A percentile compares a stretch with the other conserved stretches of the same genome.
phyloP scores from a whole-genome alignment of 2,113 vertebrate genomes.

The Aegithalos caudatus region DNA sequence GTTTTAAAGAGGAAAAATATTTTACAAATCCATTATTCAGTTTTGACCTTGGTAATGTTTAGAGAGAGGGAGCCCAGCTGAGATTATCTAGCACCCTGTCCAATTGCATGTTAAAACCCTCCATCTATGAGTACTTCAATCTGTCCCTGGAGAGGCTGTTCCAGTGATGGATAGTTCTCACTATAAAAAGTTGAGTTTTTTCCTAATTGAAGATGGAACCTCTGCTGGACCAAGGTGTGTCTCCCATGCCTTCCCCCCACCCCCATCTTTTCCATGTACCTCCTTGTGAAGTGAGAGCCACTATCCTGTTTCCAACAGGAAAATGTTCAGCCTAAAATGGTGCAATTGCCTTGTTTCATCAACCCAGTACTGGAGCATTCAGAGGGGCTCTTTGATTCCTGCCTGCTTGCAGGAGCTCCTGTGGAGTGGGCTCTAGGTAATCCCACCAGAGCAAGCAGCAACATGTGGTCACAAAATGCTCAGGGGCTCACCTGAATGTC shows the following conservation, averaged over 20 bases:
- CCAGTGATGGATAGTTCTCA: not conserved
- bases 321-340: not conserved
- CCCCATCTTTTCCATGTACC: not conserved
- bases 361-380: not conserved
- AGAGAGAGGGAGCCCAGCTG: not conserved
- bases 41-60: not conserved
- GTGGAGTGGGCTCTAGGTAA: not conserved
- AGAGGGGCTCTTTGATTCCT: not conserved
- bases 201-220: not conserved
- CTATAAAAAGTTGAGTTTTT: not conserved
- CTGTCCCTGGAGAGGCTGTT: not conserved
- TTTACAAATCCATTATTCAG: not conserved
- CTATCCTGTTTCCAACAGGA: not conserved
- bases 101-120: not conserved
- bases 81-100: not conserved
- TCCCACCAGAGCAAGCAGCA: not conserved
- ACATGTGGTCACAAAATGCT: not conserved
- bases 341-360: not conserved
- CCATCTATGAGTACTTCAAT: not conserved
- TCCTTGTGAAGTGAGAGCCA: not conserved
- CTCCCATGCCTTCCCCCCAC: not conserved
- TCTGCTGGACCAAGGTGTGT: not conserved
- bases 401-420: not conserved
- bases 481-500: not conserved
- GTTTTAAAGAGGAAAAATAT: not conserved